Evolutionary conservation across 1,140 invertebrate genomes (phyloP), one percentile per base, ranked within the genome.

Genomic region (Cydia pomonella): DNA sequence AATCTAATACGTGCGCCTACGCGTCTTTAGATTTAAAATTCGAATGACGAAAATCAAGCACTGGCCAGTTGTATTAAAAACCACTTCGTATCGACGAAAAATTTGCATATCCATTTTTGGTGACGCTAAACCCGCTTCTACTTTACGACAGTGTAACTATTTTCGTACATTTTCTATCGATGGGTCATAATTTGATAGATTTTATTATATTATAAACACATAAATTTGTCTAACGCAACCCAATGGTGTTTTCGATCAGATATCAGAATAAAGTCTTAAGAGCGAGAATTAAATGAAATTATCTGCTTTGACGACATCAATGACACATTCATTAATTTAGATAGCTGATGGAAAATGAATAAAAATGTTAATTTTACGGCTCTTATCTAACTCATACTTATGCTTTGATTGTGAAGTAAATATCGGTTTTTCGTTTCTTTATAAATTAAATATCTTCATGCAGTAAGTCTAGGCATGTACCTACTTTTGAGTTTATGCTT

Each of bases 1-100:
- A 84, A 83, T 77, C 82, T 85, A 87, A 88, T 87, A 89, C 84
- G 74, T 82, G 83, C 88, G 87, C 90, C 90, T 84, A 92, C 90
- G 89, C 87, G 82, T 79, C 77, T 87, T 81, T 85, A 91, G 84
- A 91, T 89, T 90, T 85, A 81, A 90, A 90, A 86, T 87, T 88
- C 85, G 84, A 86, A 89, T 82, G 77, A 69, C 79, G 80, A 85
- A 88, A 85, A 83, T 84, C 85, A 81, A 90, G 86, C 82, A 82
- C 78, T 77, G 80, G 73, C 78, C 73, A 73, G 82, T 84, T 80
- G 81, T 82, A 71, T 81, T 76, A 79, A 76, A 83, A 82, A 78
- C 76, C 71, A 76, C 76, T 64, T 77, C 25, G 73, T 81, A 81
- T 82, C 79, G 72, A 81, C 76, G 76, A 74, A 76, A 82, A 88